Base-by-base conservation (phyloP, 1,140 invertebrate genomes). In the Microvelia longipes region DNA sequence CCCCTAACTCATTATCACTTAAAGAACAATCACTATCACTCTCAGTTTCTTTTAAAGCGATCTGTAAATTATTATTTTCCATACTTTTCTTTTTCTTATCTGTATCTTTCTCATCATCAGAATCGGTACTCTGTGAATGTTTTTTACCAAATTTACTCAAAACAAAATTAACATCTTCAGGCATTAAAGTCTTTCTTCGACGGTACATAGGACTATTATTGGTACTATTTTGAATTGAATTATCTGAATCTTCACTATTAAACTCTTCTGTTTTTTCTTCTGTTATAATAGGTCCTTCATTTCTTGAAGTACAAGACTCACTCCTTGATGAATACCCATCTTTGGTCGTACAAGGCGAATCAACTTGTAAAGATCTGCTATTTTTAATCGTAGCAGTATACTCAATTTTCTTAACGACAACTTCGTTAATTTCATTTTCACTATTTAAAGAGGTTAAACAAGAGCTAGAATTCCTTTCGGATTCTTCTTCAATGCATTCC, bases 401-500 rank as follows among this genome's bases (percentile, higher is more conserved):
- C 28, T 67, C 66, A 65, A 84, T 82, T 1, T 80, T 78, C 71
- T 81, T 74, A 67, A 80, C 80, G 0, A 78, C 78, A 25, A 80
- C 80, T 70, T 83, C 81, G 65, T 82, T 81, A 71, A 85, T 84
- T 68, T 80, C 81, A 1, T 78, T 73, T 73, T 84, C 77, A 14
- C 70, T 72, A 68, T 74, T 66, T 19, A 29, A 28, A 70, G 74
- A 73, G 72, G 77, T 78, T 14, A 72, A 74, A 67, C 77, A 79
- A 70, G 81, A 79, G 50, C 81, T 79, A 24, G 78, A 81, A 67
- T 80, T 81, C 35, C 80, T 78, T 69, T 81, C 80, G 1, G 80
- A 80, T 73, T 83, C 82, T 77, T 88, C 87, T 75, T 86, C 71
- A 28, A 87, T 87, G 73, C 83, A 81, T 72, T 85, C 85, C 24